These are phyloP conservation scores for Mormyrus iriodes DNA, from an alignment of 2,113 vertebrate genomes.

Conservation along the genomic window DNA sequence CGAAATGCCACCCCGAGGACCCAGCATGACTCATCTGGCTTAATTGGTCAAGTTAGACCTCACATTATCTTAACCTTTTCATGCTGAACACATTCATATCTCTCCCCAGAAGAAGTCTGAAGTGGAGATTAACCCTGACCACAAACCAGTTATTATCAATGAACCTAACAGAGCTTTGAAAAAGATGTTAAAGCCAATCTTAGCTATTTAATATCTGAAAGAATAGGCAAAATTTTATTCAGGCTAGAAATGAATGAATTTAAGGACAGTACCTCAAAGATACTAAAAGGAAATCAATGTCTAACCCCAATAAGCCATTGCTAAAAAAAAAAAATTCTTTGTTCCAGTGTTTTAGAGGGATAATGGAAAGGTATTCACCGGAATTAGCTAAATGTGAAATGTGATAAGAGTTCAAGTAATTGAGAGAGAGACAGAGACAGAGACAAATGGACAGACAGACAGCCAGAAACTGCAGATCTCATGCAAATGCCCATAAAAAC, in stretches of 20 bases:
- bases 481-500: not conserved
- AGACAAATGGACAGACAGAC: too few species aligned
- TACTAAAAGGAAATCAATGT: not conserved
- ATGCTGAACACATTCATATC: not conserved
- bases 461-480: not conserved
- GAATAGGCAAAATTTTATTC: not conserved
- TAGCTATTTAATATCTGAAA: not conserved
- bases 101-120: not conserved
- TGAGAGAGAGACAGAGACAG: not conserved
- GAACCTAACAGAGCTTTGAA: too few species aligned
- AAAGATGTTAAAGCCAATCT: not conserved
- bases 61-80: not conserved
- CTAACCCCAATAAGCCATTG: not conserved
- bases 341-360: not conserved
- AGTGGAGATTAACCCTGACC: not conserved
- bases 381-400: not conserved
- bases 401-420: not conserved
- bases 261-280: not conserved
- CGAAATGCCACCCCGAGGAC: not conserved
- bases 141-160: not conserved
- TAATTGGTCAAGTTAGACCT: not conserved
- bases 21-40: too few species aligned
- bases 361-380: not conserved
- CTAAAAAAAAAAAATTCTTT: not conserved
- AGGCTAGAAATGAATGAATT: not conserved